Conservation (phyloP, 2,797 vertebrate genomes). For the Hyperoplus lanceolatus region DNA sequence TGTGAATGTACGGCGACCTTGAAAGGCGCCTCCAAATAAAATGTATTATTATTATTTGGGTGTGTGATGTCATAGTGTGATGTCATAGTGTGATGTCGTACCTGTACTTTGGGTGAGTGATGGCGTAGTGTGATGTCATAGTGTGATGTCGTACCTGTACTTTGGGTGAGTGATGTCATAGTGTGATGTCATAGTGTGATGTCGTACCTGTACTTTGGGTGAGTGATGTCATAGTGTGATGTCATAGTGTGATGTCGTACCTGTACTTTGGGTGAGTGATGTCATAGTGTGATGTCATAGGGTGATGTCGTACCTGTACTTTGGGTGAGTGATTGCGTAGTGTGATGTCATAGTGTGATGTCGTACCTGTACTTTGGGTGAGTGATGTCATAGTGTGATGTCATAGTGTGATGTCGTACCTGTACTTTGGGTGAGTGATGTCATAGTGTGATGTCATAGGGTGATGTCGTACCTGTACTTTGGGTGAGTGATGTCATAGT, state of each 20-base stretch:
- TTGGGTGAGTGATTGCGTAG: too few relatives aligned
- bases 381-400: neutral
- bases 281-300: neutral
- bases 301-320: too few relatives aligned
- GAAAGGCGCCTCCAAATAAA: too few relatives aligned
- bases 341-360: too few relatives aligned
- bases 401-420: slow-evolving; percentile 78
- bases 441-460: neutral
- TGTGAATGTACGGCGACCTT: too few relatives aligned
- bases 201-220: too few relatives aligned
- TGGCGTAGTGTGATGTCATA: slow-evolving; percentile 44
- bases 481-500: too few relatives aligned
- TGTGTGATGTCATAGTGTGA: neutral
- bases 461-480: too few relatives aligned
- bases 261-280: slow-evolving; percentile 97
- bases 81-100: slow-evolving; percentile 57
- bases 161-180: too few relatives aligned
- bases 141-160: too few relatives aligned
- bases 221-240: neutral
- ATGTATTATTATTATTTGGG: too few relatives aligned
- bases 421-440: slow-evolving; percentile 97
- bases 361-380: neutral
- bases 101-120: slow-evolving; percentile 97
- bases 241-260: slow-evolving; percentile 71
- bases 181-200: too few relatives aligned